Percentiles rank a stretch among this genome's conserved stretches.
Conservation (phyloP, 2,113 vertebrate genomes). For the Xenotilapia longispinis region DNA sequence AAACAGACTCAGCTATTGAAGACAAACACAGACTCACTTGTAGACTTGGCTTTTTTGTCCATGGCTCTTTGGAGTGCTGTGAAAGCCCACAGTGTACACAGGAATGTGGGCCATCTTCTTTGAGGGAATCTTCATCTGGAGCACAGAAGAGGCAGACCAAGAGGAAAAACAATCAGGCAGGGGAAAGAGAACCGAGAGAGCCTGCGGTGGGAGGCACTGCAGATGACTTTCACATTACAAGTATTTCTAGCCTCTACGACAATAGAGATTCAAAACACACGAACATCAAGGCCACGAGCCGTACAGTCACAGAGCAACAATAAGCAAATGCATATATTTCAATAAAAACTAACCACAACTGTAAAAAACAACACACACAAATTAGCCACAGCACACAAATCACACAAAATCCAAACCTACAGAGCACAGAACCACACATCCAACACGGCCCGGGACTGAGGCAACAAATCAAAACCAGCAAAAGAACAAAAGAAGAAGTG, state of each 20-base stretch:
- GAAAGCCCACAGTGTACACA: slow-evolving; percentile 89
- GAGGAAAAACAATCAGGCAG: not conserved
- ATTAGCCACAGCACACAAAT: not conserved
- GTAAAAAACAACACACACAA: not conserved
- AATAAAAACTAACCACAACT: not conserved
- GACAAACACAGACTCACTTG: slow-evolving; percentile 76
- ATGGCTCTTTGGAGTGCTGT: slow-evolving; percentile 69
- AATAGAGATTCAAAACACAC: not conserved
- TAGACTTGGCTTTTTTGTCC: slow-evolving; percentile 77
- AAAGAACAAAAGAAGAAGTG: not conserved
- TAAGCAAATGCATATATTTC: not conserved
- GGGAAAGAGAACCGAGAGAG: not conserved
- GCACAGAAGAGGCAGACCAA: not conserved
- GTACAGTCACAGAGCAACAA: not conserved
- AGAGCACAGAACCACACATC: slow-evolving; percentile 47
- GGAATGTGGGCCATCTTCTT: slow-evolving; percentile 96
- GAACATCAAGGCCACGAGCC: not conserved
- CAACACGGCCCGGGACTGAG: slow-evolving; percentile 23
- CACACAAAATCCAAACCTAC: slow-evolving; percentile 32
- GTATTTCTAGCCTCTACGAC: not conserved
- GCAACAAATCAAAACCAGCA: slow-evolving; percentile 11
- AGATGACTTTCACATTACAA: not conserved
- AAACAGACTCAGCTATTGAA: not conserved
- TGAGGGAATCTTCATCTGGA: slow-evolving; percentile 93
- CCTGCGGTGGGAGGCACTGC: not conserved